Evolutionary conservation across 2,888 invertebrate genomes (phyloP).

Genomic region (Unio pictorum): DNA sequence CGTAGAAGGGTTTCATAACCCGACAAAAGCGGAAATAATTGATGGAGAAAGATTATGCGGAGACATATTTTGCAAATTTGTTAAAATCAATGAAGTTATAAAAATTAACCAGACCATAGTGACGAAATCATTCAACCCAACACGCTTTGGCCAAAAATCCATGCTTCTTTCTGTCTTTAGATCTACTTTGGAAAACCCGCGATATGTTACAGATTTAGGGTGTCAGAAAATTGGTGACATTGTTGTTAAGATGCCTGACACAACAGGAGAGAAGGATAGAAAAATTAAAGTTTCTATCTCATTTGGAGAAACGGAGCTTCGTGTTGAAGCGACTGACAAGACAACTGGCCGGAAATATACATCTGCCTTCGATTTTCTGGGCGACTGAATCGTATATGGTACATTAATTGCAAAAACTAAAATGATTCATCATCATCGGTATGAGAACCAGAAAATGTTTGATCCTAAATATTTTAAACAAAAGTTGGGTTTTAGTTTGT

Average conservation of each 20-base stretch:
- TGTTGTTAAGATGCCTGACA: constrained; percentile 6
- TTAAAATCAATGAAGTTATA: constrained; percentile 1
- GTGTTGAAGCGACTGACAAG: constrained; percentile 1
- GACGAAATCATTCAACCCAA: background rate
- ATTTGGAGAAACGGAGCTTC: constrained; percentile 8
- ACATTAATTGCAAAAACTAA: too few species aligned
- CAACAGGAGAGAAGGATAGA: background rate
- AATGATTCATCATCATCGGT: too few species aligned
- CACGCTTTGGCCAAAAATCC: background rate
- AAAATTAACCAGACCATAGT: constrained; percentile 3
- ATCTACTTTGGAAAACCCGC: constrained; percentile 3
- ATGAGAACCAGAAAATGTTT: too few species aligned
- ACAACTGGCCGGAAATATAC: constrained; percentile 1
- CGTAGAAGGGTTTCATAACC: background rate
- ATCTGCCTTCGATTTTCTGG: constrained; percentile 2
- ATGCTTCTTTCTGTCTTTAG: background rate
- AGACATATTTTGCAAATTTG: constrained; percentile 3
- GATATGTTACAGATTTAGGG: constrained; percentile 6
- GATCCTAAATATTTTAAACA: too few species aligned
- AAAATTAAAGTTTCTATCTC: background rate
- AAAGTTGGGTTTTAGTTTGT: too few species aligned
- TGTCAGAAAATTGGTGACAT: constrained; percentile 6
- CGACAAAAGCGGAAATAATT: background rate
- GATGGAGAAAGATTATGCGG: background rate
- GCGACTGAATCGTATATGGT: too few species aligned